Percentiles rank a stretch among this genome's conserved stretches.
phyloP scores from a whole-genome alignment of 2,113 vertebrate species.

The Vimba vimba region DNA sequence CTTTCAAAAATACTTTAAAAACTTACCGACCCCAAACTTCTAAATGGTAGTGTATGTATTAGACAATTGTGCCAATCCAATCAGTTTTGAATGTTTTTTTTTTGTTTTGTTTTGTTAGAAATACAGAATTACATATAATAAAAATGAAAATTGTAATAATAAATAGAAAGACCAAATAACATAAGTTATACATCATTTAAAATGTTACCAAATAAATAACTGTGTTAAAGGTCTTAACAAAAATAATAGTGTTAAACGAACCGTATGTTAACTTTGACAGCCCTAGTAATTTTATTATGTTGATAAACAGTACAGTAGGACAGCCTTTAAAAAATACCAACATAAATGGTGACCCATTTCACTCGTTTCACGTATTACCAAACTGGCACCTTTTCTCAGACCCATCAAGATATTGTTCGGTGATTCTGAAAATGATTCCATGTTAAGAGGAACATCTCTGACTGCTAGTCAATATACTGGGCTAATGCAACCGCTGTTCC shows the following conservation, averaged over 20 bases:
- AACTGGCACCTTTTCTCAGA: conserved; percentile 1
- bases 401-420: background rate
- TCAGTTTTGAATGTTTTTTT: background rate
- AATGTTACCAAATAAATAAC: background rate
- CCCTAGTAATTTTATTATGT: background rate
- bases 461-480: background rate
- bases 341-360: background rate
- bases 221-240: too few relatives aligned
- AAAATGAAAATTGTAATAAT: background rate
- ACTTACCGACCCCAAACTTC: background rate
- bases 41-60: background rate
- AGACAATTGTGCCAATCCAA: background rate
- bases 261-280: background rate
- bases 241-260: background rate
- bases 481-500: background rate
- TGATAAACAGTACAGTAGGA: background rate
- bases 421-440: background rate
- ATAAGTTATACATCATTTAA: background rate
- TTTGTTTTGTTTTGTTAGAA: background rate
- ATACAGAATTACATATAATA: background rate
- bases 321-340: background rate
- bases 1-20: background rate
- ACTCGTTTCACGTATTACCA: background rate
- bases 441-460: background rate
- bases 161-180: background rate